Conservation (phyloP, 2,797 vertebrate genomes). For the Apogon hyalosoma region DNA sequence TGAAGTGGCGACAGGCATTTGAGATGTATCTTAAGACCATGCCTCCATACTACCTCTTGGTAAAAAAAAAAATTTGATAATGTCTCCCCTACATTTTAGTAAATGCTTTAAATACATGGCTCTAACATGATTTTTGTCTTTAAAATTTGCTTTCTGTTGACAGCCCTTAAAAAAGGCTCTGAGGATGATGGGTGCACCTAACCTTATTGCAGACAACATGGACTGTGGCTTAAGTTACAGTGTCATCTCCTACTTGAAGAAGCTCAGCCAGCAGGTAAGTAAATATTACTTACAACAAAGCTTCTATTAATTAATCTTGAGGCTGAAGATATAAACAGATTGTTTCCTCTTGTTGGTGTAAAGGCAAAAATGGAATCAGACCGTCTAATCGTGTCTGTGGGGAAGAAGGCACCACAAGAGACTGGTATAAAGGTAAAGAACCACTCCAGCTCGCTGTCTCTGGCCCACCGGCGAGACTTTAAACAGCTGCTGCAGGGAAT, state of each 20-base stretch:
- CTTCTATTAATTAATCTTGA: not conserved
- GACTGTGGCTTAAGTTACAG: slow-evolving; percentile 99
- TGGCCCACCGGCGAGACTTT: slow-evolving; percentile 91
- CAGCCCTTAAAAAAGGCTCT: slow-evolving; percentile 99
- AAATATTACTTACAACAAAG: not conserved
- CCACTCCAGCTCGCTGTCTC: slow-evolving; percentile 88
- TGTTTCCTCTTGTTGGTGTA: not conserved
- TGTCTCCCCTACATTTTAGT: not conserved
- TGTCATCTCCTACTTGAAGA: slow-evolving; percentile 99
- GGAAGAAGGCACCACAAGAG: slow-evolving; percentile 96
- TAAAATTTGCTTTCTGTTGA: slow-evolving; percentile 21
- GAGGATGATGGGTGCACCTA: slow-evolving; percentile 99
- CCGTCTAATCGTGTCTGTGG: slow-evolving; percentile 94
- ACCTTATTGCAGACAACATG: slow-evolving; percentile 97
- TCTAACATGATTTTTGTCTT: slow-evolving; percentile 17
- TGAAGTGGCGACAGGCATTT: slow-evolving; percentile 97
- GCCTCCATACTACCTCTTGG: slow-evolving; percentile 97
- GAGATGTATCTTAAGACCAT: slow-evolving; percentile 98
- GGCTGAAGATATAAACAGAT: not conserved
- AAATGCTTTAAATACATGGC: not conserved
- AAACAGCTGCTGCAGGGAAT: slow-evolving; percentile 94
- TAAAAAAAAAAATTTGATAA: slow-evolving; percentile 68
- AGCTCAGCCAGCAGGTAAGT: slow-evolving; percentile 98
- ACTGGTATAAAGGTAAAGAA: slow-evolving; percentile 97
- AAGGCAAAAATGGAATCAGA: slow-evolving; percentile 98